Evolutionary conservation across 2,113 vertebrate genomes (phyloP).

Genomic region (Pteronura brasiliensis): DNA sequence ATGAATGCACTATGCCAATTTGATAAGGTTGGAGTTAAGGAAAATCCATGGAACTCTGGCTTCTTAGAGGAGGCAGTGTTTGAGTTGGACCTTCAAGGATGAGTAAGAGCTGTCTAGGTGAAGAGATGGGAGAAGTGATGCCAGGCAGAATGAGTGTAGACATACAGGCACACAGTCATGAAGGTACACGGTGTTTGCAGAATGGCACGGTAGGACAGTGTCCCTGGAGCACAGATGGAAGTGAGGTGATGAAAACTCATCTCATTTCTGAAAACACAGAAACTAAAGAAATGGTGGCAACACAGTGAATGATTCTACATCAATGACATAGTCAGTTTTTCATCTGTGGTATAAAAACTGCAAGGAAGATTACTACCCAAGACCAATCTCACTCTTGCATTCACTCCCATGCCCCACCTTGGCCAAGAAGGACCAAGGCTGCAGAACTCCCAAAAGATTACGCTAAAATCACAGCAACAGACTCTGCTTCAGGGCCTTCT

Average conservation of each 20-base stretch:
- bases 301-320: not conserved
- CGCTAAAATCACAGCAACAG: not conserved
- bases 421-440: not conserved
- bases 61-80: not conserved
- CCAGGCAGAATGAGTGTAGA: not conserved
- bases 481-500: not conserved
- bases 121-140: not conserved
- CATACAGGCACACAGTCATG: not conserved
- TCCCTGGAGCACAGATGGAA: not conserved
- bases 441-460: not conserved
- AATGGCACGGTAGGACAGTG: not conserved
- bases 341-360: not conserved
- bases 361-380: not conserved
- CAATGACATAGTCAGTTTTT: not conserved
- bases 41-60: not conserved
- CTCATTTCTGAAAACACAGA: not conserved
- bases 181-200: not conserved
- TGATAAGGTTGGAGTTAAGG: not conserved
- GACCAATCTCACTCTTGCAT: not conserved
- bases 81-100: not conserved
- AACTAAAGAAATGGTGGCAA: not conserved
- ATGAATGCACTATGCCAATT: not conserved
- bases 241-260: not conserved
- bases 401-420: not conserved
- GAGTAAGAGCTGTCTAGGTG: not conserved